Base-by-base conservation (phyloP, 2,888 invertebrate species). In the Cheilosia impressa region DNA sequence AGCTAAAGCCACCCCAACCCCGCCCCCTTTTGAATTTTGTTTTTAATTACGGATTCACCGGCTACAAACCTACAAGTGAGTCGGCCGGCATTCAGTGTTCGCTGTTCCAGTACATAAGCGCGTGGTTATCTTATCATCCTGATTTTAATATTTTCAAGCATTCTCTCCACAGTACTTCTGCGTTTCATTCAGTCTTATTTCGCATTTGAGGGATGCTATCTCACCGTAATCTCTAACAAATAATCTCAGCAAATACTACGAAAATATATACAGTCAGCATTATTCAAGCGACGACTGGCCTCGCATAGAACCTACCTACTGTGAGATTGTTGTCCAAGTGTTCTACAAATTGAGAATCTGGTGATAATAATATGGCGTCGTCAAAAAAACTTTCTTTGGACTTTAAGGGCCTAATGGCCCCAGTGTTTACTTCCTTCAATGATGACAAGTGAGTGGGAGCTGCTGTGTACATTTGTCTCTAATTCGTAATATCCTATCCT, bases 371-470 rank as follows among this genome's bases (percentile, higher is more conserved):
- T 27, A 71, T 65, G 62, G 34, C 17, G 34, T 24, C 45, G 17
- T 4, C 22, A 31, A 62, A 80, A 53, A 81, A 72, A 52, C 7
- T 68, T 24, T 52, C 71, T 3, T 31, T 85, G 6, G 17, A 77
- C 19, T 95, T 94, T 79, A 93, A 93, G 88, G 96, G 96, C 9
- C 90, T 95, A 15, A 93, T 96, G 91, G 95, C 95, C 0, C 96
- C 96, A 0, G 96, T 95, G 0, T 95, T 96, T 88, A 95, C 96
- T 0, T 94, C 96, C 0, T 94, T 95, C 71, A 93, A 94, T 53
- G 92, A 93, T 55, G 94, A 95, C 89, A 92, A 91, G 94, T 94
- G 90, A 88, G 88, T 89, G 55, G 4, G 27, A 22, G 41, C 27
- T 52, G 34, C 27, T 15, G 24, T 53, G 38, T 22, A 52, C 6